Percentiles rank a stretch among this genome's conserved stretches.
phyloP scores from a whole-genome alignment of 1,140 invertebrate species.

The Papilio aristodemus region DNA sequence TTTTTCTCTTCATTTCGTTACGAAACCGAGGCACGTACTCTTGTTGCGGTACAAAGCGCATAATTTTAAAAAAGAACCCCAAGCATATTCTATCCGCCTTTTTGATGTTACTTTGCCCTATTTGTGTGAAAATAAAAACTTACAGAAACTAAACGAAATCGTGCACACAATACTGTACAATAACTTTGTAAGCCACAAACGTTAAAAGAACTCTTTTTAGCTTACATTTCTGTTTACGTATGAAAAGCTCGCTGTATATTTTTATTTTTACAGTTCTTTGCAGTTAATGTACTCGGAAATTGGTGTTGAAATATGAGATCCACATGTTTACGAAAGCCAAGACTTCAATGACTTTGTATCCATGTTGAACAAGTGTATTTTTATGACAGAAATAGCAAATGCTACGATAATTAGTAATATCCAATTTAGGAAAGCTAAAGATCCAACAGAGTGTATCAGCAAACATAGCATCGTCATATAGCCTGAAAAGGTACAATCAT shows the following conservation, averaged over 20 bases:
- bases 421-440: too few relatives aligned
- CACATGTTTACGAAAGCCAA: too few relatives aligned
- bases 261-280: constrained; percentile 1
- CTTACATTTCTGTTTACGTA: constrained; percentile 24
- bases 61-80: constrained; percentile 27
- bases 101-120: constrained; percentile 29
- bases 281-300: constrained; percentile 19
- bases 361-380: too few relatives aligned
- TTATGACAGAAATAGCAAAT: too few relatives aligned
- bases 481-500: too few relatives aligned
- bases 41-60: constrained; percentile 24
- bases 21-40: constrained; percentile 22
- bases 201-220: constrained; percentile 14
- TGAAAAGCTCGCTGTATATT: constrained; percentile 5
- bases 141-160: constrained; percentile 27
- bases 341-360: too few relatives aligned
- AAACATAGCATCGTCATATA: too few relatives aligned
- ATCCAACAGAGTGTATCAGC: too few relatives aligned
- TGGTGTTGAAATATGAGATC: not conserved
- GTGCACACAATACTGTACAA: constrained; percentile 26
- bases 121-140: constrained; percentile 26
- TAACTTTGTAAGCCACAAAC: constrained; percentile 29
- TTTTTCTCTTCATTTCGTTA: constrained; percentile 4
- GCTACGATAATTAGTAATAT: too few relatives aligned
- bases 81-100: constrained; percentile 29